These are phyloP conservation scores for Marmota flaviventris DNA, from an alignment of 2,113 vertebrate genomes.

Conservation along the genomic window DNA sequence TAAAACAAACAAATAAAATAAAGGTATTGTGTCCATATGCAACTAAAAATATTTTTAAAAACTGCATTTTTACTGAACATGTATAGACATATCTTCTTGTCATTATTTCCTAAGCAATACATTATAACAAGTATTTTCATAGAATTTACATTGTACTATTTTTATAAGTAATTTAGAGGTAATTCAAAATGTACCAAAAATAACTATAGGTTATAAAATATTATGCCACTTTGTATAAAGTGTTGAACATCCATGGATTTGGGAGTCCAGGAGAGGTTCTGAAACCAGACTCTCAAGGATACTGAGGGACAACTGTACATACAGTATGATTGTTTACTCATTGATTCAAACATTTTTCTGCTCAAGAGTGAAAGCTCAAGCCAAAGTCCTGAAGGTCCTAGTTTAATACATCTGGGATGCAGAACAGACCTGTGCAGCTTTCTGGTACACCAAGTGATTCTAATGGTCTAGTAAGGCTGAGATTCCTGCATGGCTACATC, in stretches of 20 bases:
- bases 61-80: too few relatives aligned
- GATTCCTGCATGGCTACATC: background rate
- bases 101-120: too few relatives aligned
- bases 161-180: too few relatives aligned
- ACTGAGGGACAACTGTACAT: background rate
- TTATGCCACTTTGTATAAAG: too few relatives aligned
- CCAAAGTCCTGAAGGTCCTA: background rate
- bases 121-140: too few relatives aligned
- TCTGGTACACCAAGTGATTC: background rate
- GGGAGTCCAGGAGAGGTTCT: background rate
- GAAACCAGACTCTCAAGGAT: background rate
- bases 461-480: background rate
- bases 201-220: too few relatives aligned
- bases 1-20: too few relatives aligned
- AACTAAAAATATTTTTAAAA: too few relatives aligned
- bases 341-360: background rate
- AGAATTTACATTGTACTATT: too few relatives aligned
- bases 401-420: background rate
- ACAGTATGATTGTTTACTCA: background rate
- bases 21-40: too few relatives aligned
- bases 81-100: too few relatives aligned
- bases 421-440: background rate
- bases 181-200: too few relatives aligned
- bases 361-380: background rate
- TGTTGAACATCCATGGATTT: background rate